Percentiles rank a stretch among this genome's conserved stretches.
Evolutionary conservation across 2,113 vertebrate species (phyloP).

Genomic region (Erythrocercus mccallii): DNA sequence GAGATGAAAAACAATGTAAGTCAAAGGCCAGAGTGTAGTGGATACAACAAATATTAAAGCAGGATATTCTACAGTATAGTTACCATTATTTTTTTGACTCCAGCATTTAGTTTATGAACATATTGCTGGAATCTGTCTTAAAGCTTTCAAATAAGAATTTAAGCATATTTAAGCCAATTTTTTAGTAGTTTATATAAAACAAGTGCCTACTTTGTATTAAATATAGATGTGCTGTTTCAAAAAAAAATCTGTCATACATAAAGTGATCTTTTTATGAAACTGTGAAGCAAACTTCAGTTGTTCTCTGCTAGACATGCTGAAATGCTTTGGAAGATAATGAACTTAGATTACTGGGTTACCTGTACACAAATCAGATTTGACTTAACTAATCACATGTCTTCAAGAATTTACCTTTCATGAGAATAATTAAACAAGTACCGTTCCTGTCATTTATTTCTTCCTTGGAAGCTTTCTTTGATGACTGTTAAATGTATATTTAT

Average conservation of each 20-base stretch:
- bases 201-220: neutral
- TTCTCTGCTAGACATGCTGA: neutral
- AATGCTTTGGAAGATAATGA: neutral
- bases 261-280: neutral
- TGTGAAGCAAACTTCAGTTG: neutral
- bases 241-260: neutral
- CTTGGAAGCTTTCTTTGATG: neutral
- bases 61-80: neutral
- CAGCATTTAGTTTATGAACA: neutral
- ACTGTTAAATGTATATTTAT: neutral
- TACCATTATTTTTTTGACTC: neutral
- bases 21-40: neutral
- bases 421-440: neutral
- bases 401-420: neutral
- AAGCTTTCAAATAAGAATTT: neutral
- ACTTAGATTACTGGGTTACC: neutral
- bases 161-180: neutral
- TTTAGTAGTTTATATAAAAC: neutral
- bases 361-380: neutral
- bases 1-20: neutral
- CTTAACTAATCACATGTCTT: neutral
- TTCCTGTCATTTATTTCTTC: neutral
- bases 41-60: neutral
- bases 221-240: neutral
- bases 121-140: neutral